Conservation (phyloP, 2,797 vertebrate genomes). For the Gymnothorax javanicus region DNA sequence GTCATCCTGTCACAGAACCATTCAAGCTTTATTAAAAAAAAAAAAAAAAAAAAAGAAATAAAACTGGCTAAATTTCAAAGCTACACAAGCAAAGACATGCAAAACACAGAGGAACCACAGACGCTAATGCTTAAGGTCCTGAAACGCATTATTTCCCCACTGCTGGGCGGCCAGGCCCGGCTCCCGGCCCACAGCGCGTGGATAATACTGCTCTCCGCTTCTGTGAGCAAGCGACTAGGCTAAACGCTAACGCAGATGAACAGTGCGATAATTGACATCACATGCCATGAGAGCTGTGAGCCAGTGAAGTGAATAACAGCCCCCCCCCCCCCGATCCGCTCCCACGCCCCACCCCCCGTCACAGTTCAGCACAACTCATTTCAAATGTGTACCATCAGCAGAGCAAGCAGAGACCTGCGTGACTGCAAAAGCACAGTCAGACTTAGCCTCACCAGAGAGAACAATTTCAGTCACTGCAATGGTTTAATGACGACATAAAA, state of each 20-base stretch:
- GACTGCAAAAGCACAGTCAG: conserved; percentile 2
- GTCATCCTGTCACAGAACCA: not conserved
- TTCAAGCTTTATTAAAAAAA: not conserved
- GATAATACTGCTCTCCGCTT: not conserved
- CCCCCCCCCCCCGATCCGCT: no score
- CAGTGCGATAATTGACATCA: not conserved
- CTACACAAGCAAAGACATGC: not conserved
- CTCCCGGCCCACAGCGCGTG: not conserved
- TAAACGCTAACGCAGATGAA: not conserved
- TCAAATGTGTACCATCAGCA: not conserved
- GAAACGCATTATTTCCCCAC: not conserved
- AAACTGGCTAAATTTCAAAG: not conserved
- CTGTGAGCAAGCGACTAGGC: not conserved
- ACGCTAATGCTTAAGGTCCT: no score
- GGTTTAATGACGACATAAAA: not conserved
- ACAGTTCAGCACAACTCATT: not conserved
- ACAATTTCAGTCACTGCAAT: not conserved
- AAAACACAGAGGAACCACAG: no score
- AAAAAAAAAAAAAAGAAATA: not conserved
- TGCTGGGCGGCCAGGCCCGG: not conserved
- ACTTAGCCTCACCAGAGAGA: conserved; percentile 16
- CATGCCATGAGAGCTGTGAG: not conserved
- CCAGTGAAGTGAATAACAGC: not conserved
- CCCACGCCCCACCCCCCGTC: no score
- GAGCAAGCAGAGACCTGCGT: not conserved